Evolutionary conservation across 23 tunicate genomes (phyloP).

Genomic region (Ascidia mentula): DNA sequence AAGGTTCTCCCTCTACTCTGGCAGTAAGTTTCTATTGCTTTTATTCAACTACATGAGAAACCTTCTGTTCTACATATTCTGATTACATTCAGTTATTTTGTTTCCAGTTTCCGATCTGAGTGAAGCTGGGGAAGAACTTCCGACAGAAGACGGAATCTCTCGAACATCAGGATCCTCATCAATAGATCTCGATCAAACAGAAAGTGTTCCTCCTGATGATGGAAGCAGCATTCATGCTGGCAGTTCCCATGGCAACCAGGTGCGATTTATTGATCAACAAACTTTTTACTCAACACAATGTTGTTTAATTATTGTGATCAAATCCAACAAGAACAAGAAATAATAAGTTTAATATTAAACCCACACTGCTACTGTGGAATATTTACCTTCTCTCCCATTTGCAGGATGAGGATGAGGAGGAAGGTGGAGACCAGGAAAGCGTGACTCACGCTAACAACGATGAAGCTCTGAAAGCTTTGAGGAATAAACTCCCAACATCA

Average conservation of each 20-base stretch:
- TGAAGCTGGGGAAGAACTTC: conserved; percentile 71
- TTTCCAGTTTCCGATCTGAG: conserved; percentile 63
- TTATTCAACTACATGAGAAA: neutral
- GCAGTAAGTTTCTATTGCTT: conserved; percentile 33
- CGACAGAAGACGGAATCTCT: conserved; percentile 71
- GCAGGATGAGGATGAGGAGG: conserved; percentile 70
- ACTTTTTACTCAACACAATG: no score
- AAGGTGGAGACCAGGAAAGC: conserved; percentile 80
- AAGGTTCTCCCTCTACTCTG: conserved; percentile 73
- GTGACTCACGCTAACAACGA: conserved; percentile 85
- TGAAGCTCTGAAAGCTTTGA: conserved; percentile 88
- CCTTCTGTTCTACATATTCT: neutral
- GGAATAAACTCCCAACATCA: conserved; percentile 86
- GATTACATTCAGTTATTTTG: neutral
- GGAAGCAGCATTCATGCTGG: conserved; percentile 76
- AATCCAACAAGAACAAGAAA: no score
- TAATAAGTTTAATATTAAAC: no score
- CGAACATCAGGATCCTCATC: conserved; percentile 82
- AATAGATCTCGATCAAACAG: conserved; percentile 77
- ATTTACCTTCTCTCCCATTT: no score
- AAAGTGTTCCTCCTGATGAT: conserved; percentile 75
- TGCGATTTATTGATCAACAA: no score
- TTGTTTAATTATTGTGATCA: no score
- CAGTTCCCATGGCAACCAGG: conserved; percentile 89
- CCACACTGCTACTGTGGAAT: no score